These are phyloP conservation scores for Callimorpha dominula DNA, from an alignment of 2,888 invertebrate species.

Conservation along the genomic window DNA sequence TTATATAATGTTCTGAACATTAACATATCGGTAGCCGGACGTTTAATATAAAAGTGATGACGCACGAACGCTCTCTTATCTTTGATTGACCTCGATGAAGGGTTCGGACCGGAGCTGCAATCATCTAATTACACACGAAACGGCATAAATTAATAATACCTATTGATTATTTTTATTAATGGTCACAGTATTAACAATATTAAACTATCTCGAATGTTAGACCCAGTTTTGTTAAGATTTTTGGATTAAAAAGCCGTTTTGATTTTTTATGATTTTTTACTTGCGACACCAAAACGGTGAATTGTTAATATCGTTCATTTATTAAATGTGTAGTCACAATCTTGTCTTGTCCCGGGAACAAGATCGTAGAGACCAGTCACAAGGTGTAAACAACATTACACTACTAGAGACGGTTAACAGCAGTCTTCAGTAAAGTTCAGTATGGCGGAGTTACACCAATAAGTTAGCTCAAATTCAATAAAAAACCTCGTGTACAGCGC, in stretches of 20 bases:
- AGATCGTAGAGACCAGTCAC: not conserved
- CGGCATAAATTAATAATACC: conserved; percentile 37
- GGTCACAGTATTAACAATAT: not conserved
- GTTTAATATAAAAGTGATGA: conserved; percentile 61
- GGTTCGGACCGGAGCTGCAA: conserved; percentile 70
- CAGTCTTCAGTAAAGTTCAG: not conserved
- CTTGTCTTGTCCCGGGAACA: not conserved
- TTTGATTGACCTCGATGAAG: conserved; percentile 74
- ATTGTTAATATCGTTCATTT: not conserved
- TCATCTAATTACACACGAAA: conserved; percentile 64
- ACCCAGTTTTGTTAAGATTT: not conserved
- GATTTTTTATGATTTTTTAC: not conserved
- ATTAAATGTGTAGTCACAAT: not conserved
- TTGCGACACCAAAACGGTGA: not conserved
- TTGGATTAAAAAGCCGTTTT: not conserved
- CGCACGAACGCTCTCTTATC: conserved; percentile 74
- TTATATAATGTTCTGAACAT: conserved; percentile 43
- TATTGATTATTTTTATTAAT: conserved; percentile 39
- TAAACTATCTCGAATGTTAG: too few species aligned
- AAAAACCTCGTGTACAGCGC: not conserved
- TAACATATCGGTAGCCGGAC: conserved; percentile 50
- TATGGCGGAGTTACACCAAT: not conserved
- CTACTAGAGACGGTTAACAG: not conserved
- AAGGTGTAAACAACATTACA: not conserved
- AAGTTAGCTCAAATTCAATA: not conserved